Base-by-base conservation (phyloP, 2,797 vertebrate species). In the Merluccius polli region DNA sequence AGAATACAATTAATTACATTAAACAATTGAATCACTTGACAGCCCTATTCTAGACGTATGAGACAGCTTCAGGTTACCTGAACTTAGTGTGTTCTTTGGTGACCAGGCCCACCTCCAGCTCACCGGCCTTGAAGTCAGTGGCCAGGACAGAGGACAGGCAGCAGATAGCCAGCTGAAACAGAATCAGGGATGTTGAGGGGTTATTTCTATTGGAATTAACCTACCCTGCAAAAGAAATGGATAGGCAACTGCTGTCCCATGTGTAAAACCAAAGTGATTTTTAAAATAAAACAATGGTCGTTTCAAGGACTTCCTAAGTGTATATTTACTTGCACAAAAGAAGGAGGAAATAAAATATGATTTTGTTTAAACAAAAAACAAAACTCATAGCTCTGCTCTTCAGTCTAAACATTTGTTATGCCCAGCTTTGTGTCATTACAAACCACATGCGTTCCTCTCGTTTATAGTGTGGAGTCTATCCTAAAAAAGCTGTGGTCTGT, bases 71-170 rank as follows among this genome's bases (percentile, higher is more conserved):
- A 24, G 68, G 9, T 67, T 88, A 95, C 94, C 93, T 94, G 91
- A 93, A 95, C 72, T 90, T 94, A 0, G 93, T 91, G 2, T 84
- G 91, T 4, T 94, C 93, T 81, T 86, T 93, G n/a, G 89, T 94
- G 73, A 95, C 93, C 0, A 94, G 77, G 0, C 90, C 93, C 8
- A 95, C 80, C 83, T 95, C 94, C 77, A 95, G 87, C 75, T 95
- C 94, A 32, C 1, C 83, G 77, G 89, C 59, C 81, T 93, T 95
- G 70, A 95, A 93, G 84, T 95, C 94, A 85, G 89, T 27, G 3
- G 91, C 87, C 41, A 95, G 85, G 48, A 94, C 88, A 0, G 93
- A 89, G 11, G 93, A 92, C 80, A 95, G 89, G 73, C 94, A 94
- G 0, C 87, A 86, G 77, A 95, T 93, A 0, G 90, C 94, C 90